Percentiles rank a stretch among this genome's conserved stretches.
phyloP scores from a whole-genome alignment of 2,888 invertebrate species.

The Trimorus sp. region DNA sequence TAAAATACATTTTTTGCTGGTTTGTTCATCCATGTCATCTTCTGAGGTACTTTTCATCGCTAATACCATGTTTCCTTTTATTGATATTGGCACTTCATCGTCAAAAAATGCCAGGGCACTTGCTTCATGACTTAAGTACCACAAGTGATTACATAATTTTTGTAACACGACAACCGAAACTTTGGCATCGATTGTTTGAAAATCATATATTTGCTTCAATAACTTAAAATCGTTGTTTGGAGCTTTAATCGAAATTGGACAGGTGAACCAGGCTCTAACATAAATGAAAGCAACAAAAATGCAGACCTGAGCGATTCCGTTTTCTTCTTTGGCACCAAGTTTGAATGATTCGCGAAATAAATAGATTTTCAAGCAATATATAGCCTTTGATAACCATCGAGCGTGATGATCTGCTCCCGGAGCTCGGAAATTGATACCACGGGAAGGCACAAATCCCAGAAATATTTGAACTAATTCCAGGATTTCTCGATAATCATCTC shows the following conservation, averaged over 20 bases:
- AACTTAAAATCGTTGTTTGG: constrained; percentile 61
- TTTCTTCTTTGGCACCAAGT: constrained; percentile 53
- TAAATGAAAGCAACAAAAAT: constrained; percentile 61
- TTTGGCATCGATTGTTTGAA: constrained; percentile 18
- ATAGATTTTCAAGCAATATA: constrained; percentile 67
- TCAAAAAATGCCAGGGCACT: constrained; percentile 31
- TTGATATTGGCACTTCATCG: neutral
- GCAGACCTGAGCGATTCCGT: constrained; percentile 54
- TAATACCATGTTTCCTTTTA: constrained; percentile 16
- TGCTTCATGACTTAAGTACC: constrained; percentile 45
- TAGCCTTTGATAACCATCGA: constrained; percentile 70
- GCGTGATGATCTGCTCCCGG: constrained; percentile 63
- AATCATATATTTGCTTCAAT: constrained; percentile 42
- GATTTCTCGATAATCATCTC: constrained; percentile 60
- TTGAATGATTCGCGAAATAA: constrained; percentile 65
- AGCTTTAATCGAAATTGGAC: constrained; percentile 47
- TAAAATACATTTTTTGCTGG: constrained; percentile 33
- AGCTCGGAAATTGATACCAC: constrained; percentile 39
- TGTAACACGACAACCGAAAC: neutral
- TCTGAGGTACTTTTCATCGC: neutral
- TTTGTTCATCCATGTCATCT: constrained; percentile 5
- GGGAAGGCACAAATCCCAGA: constrained; percentile 44
- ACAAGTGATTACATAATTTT: constrained; percentile 10
- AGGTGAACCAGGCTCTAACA: constrained; percentile 61
- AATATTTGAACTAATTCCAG: constrained; percentile 54